phyloP scores from a whole-genome alignment of 2,888 invertebrate species.

The Diarsia dahlii region DNA sequence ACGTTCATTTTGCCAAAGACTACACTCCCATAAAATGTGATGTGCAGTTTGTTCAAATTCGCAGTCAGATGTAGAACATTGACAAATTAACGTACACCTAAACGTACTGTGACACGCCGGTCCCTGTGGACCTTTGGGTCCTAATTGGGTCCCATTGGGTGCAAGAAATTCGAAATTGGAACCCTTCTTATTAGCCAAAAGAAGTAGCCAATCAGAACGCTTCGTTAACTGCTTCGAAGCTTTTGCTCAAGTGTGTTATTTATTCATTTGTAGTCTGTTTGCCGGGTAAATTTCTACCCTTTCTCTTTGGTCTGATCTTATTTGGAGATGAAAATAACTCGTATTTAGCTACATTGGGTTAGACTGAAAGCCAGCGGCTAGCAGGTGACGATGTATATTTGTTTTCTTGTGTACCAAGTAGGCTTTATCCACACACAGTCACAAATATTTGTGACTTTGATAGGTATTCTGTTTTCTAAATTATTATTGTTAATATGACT shows the following conservation, averaged over 20 bases:
- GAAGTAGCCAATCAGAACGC: constrained; percentile 19
- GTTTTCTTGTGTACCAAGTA: background rate
- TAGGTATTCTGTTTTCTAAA: background rate
- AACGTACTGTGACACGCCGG: background rate
- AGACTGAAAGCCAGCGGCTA: background rate
- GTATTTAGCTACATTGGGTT: background rate
- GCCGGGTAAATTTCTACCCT: background rate
- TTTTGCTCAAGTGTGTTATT: background rate
- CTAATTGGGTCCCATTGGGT: constrained; percentile 39
- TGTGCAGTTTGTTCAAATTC: too few species aligned
- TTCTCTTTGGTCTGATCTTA: background rate
- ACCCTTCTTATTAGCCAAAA: constrained; percentile 21
- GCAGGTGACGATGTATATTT: background rate
- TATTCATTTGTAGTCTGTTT: background rate
- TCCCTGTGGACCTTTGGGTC: constrained; percentile 17
- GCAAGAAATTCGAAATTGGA: constrained; percentile 28
- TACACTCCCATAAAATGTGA: too few species aligned
- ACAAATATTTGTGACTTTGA: background rate
- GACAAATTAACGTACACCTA: too few species aligned
- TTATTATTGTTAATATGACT: background rate
- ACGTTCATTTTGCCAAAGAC: too few species aligned
- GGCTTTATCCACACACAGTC: background rate
- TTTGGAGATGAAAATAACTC: background rate
- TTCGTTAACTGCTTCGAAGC: background rate
- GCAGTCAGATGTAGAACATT: too few species aligned